Conservation (phyloP, 2,113 vertebrate species). For the Aldabrachelys gigantea region DNA sequence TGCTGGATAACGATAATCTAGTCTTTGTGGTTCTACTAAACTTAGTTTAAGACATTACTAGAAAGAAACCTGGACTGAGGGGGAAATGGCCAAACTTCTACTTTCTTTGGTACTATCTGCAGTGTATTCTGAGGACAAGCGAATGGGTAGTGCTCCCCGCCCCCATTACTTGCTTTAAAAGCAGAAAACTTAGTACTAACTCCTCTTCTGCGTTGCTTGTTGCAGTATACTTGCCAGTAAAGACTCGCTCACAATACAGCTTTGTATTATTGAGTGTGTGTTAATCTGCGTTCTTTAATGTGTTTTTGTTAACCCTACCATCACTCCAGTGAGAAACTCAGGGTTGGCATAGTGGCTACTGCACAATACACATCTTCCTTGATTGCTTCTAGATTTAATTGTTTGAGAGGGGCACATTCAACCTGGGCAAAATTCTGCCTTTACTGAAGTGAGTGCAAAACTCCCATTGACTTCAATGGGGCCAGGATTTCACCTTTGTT, state of each 20-base stretch:
- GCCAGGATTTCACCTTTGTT: not conserved
- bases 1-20: not conserved
- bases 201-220: not conserved
- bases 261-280: not conserved
- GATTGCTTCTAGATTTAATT: not conserved
- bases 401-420: not conserved
- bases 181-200: not conserved
- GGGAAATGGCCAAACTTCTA: not conserved
- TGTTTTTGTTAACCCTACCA: not conserved
- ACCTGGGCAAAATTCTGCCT: rapidly evolving
- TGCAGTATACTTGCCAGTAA: not conserved
- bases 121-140: not conserved
- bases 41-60: not conserved
- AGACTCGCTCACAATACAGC: not conserved
- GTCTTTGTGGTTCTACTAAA: not conserved
- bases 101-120: not conserved
- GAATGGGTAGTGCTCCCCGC: not conserved
- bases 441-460: not conserved
- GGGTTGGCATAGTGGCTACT: not conserved
- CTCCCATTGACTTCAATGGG: not conserved
- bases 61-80: not conserved
- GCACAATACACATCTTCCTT: not conserved
- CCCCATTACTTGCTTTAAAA: not conserved
- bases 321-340: not conserved
- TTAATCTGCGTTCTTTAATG: not conserved